Evolutionary conservation across 2,113 vertebrate species (phyloP).

Genomic region (Rhinoptilus africanus): DNA sequence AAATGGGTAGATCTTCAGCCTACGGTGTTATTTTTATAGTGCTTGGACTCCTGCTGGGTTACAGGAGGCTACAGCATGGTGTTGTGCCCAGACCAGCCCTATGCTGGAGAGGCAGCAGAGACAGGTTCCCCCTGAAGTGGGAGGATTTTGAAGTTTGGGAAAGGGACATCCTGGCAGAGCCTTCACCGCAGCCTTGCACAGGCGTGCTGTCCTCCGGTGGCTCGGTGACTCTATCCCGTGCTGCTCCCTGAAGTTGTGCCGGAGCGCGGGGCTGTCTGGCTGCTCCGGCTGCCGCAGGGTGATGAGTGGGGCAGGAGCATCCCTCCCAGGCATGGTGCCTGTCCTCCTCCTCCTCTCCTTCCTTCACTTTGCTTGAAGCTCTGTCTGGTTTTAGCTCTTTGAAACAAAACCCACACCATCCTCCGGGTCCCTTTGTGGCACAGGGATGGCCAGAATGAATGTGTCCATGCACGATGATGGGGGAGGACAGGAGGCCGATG

Average conservation of each 20-base stretch:
- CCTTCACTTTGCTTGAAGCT: not conserved
- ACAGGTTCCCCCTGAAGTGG: not conserved
- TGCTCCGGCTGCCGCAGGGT: rapidly evolving
- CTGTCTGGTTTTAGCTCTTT: not conserved
- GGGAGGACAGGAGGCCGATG: not conserved
- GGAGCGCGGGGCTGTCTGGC: rapidly evolving
- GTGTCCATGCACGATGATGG: rapidly evolving
- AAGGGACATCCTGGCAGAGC: not conserved
- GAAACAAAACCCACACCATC: not conserved
- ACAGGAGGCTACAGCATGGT: too few species aligned
- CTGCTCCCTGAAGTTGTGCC: rapidly evolving
- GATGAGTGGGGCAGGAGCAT: rapidly evolving
- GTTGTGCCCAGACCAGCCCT: too few species aligned
- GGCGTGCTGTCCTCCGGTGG: rapidly evolving
- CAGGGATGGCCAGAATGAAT: not conserved
- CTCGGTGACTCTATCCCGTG: not conserved
- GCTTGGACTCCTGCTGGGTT: not conserved
- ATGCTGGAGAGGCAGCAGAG: not conserved
- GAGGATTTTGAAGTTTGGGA: not conserved
- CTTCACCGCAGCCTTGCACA: rapidly evolving
- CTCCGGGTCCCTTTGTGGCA: rapidly evolving
- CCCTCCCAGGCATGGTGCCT: rapidly evolving
- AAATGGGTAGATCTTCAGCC: not conserved
- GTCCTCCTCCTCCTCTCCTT: not conserved
- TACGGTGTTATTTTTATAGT: not conserved